Base-by-base conservation (phyloP, 2,797 vertebrate genomes). In the Delichon dasypus region DNA sequence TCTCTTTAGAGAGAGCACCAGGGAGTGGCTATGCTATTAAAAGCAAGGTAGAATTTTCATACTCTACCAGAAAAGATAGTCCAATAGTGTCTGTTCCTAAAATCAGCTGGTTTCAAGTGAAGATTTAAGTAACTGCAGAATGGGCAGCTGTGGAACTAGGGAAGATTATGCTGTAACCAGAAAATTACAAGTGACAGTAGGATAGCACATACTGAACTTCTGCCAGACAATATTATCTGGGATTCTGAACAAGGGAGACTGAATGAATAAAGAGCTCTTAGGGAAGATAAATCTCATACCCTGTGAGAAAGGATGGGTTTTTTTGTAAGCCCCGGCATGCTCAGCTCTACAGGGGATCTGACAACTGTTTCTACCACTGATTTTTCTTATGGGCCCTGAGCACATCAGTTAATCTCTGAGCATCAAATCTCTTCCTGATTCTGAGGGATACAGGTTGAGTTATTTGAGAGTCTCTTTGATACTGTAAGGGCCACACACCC, bases 181-280 rank as follows among this genome's bases (percentile, higher is more conserved):
- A 94, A 94, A 93, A 96, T 95, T 91, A 50, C 48, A 90, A 90
- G 32, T 94, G 93, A 94, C 91, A 84, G 89, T 86, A 88, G 76
- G 94, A 90, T 62, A 94, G 66, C 55, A 81, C 64, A 84, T 60
- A 79, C 91, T 93, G 88, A 86, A 81, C 82, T 95, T 88, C 83
- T 95, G 91, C 94, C 94, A 94, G 67, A 88, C 64, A 79, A 47
- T 82, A 95, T 87, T 96, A 94, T 87, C 80, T 93, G 67, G 15
- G 60, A 93, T 73, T 85, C 73, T 89, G 88, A 94, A 93, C 38
- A 73, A 85, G 71, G 32, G 36, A 90, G 67, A 88, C 16, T 42
- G 34, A 91, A 90, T 91, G 80, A 96, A 86, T 81, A 53, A 94
- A 90, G 83, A 88, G 55, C 55, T 94, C 88, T 88, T 84, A 76